phyloP scores from a whole-genome alignment of 2,113 vertebrate genomes.

The Tricholaema leucomelas region DNA sequence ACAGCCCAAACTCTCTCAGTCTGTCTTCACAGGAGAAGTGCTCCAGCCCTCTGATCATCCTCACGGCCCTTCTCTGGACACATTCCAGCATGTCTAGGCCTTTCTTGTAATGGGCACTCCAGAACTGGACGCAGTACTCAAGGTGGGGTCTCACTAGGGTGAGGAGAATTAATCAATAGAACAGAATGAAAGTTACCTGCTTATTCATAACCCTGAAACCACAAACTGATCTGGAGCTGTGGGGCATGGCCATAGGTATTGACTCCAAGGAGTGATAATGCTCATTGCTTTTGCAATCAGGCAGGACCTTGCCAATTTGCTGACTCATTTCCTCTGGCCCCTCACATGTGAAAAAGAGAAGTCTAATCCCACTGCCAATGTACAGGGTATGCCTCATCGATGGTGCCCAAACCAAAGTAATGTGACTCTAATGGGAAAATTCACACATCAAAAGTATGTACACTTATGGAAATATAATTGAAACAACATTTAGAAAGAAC shows the following conservation, averaged over 20 bases:
- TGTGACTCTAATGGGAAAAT: constrained; percentile 26
- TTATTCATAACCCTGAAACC: neutral
- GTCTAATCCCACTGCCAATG: constrained; percentile 43
- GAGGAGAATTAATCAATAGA: no score
- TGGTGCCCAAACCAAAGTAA: constrained; percentile 21
- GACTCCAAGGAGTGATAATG: neutral
- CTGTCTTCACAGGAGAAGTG: no score
- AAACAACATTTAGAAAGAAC: constrained; percentile 33
- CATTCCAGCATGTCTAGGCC: no score
- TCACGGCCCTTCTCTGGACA: no score
- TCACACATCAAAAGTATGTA: constrained; percentile 36
- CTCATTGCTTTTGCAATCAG: constrained; percentile 56
- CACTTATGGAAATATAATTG: constrained; percentile 23
- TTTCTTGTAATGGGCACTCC: no score
- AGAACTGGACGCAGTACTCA: no score
- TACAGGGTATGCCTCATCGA: neutral
- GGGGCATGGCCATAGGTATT: neutral
- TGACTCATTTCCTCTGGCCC: constrained; percentile 59
- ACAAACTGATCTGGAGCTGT: neutral
- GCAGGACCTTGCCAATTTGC: constrained; percentile 25
- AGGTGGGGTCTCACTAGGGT: no score
- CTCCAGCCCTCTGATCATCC: no score
- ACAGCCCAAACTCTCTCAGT: no score
- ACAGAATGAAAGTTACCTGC: neutral
- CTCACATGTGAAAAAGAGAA: neutral